Conservation (phyloP, 2,113 vertebrate genomes). For the Centrocercus urophasianus region DNA sequence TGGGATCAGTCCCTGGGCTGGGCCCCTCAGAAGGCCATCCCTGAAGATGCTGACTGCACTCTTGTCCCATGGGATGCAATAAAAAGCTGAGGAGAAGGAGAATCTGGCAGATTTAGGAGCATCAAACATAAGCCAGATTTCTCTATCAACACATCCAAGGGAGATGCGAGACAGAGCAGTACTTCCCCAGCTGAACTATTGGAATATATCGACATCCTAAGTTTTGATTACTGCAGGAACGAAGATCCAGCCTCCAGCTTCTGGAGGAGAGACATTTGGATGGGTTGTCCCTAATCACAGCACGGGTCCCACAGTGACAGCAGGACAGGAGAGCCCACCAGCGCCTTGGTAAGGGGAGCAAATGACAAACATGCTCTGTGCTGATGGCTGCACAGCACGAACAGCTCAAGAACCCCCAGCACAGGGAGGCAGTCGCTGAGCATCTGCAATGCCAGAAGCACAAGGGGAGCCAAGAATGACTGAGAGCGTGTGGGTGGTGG, state of each 20-base stretch:
- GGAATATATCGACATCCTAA: background rate
- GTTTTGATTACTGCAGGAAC: background rate
- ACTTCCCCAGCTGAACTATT: background rate
- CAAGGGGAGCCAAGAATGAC: background rate
- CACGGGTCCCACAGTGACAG: accelerated
- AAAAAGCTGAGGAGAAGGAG: background rate
- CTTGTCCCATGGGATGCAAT: background rate
- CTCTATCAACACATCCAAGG: background rate
- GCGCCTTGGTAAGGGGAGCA: background rate
- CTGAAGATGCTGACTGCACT: background rate
- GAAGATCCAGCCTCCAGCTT: background rate
- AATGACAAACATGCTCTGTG: background rate
- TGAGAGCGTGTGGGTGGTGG: background rate
- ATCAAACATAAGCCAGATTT: background rate
- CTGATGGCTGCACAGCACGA: background rate
- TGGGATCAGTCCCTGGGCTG: background rate
- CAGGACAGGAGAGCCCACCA: background rate
- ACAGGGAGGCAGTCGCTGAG: background rate
- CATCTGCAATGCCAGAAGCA: constrained; percentile 29
- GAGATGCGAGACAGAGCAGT: background rate
- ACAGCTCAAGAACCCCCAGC: background rate
- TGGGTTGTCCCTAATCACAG: background rate
- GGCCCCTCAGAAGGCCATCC: background rate
- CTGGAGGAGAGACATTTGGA: background rate
- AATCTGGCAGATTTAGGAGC: background rate